Percentiles rank a stretch among this genome's conserved stretches.
Evolutionary conservation across 2,797 vertebrate species (phyloP).

Genomic region (Phataginus tetradactyla): DNA sequence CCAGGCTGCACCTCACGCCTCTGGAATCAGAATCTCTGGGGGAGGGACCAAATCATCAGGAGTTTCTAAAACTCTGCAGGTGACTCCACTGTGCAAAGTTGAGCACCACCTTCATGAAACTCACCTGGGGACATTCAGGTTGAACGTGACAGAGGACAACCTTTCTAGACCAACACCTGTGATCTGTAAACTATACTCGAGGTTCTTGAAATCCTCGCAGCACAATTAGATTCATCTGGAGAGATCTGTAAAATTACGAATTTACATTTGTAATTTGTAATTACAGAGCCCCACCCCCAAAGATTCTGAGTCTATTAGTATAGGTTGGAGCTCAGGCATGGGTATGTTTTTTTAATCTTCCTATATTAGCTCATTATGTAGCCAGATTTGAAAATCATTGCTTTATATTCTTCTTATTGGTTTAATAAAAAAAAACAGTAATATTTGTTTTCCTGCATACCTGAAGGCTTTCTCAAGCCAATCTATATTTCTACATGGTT

Average conservation of each 20-base stretch:
- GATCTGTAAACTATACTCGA: neutral
- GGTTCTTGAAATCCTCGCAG: neutral
- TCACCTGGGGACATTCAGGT: neutral
- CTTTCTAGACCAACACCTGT: neutral
- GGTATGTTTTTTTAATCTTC: neutral
- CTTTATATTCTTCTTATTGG: neutral
- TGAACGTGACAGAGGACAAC: neutral
- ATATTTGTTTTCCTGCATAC: constrained; percentile 28
- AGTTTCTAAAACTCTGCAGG: neutral
- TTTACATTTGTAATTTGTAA: too few relatives aligned
- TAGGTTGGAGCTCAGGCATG: neutral
- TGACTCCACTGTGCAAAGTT: neutral
- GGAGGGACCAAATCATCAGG: neutral
- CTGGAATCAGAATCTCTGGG: neutral
- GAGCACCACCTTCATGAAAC: neutral
- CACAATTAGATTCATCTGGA: neutral
- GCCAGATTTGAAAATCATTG: neutral
- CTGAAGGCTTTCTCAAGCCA: constrained; percentile 12
- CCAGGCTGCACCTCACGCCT: neutral
- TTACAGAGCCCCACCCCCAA: neutral
- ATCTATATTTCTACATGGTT: constrained; percentile 31
- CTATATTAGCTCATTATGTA: neutral
- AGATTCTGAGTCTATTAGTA: neutral
- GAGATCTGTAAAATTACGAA: neutral
- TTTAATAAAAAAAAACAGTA: neutral